Percentiles rank a stretch among this genome's conserved stretches.
Evolutionary conservation across 2,113 vertebrate genomes (phyloP).

Genomic region (Pao palembangensis): DNA sequence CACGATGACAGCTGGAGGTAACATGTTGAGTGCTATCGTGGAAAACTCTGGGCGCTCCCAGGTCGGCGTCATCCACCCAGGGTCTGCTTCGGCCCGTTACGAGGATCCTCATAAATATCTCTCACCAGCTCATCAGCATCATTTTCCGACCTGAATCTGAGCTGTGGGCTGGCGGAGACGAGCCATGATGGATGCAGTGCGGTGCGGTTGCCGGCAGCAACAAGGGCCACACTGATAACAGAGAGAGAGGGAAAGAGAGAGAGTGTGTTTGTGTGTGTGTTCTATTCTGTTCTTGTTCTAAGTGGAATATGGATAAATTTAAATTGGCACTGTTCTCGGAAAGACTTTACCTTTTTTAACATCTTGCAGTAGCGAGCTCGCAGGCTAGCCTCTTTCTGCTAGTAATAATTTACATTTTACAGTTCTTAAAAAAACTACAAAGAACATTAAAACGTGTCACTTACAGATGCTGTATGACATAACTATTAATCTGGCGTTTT

Average conservation of each 20-base stretch:
- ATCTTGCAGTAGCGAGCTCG: no score
- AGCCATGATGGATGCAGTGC: conserved; percentile 66
- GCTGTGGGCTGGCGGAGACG: conserved; percentile 44
- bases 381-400: no score
- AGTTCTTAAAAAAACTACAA: no score
- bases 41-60: conserved; percentile 22
- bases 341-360: no score
- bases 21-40: conserved; percentile 56
- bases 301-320: background rate
- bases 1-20: conserved; percentile 52
- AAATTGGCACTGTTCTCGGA: no score
- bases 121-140: conserved; percentile 77
- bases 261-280: conserved; percentile 18
- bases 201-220: conserved; percentile 25
- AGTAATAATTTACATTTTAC: no score
- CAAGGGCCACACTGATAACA: conserved; percentile 41
- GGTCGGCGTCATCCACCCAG: conserved; percentile 66
- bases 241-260: background rate
- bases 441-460: no score
- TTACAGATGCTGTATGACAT: no score
- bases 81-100: conserved; percentile 62
- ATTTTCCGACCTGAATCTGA: conserved; percentile 28
- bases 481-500: no score
- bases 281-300: background rate
- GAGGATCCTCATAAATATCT: conserved; percentile 77